Evolutionary conservation across 2,888 invertebrate species (phyloP).

Genomic region (Dryobotodes eremita): DNA sequence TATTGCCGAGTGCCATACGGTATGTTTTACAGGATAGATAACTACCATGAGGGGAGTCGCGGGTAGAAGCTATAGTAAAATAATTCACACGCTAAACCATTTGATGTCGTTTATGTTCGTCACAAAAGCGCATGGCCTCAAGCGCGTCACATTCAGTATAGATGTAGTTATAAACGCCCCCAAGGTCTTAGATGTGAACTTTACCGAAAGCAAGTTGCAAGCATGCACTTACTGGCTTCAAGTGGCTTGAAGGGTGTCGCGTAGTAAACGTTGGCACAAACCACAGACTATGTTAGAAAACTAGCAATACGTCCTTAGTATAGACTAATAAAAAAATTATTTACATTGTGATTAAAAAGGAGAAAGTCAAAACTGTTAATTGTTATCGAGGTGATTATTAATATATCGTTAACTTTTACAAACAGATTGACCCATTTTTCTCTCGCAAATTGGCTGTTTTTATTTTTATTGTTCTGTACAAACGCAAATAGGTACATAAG

Average conservation of each 20-base stretch:
- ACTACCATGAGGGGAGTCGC: background rate
- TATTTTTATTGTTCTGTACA: background rate
- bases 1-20: background rate
- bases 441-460: background rate
- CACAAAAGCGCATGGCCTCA: constrained; percentile 5
- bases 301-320: background rate
- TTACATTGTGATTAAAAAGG: background rate
- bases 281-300: background rate
- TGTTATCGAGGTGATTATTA: background rate
- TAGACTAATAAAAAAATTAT: no score
- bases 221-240: constrained; percentile 21
- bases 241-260: background rate
- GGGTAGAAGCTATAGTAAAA: background rate
- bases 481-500: background rate
- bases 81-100: no score
- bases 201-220: constrained; percentile 26
- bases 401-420: background rate
- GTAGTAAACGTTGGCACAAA: constrained; percentile 13
- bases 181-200: constrained; percentile 28
- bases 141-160: background rate
- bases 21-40: background rate
- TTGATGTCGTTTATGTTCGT: background rate
- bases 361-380: background rate
- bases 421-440: background rate
- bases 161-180: constrained; percentile 10